Percentiles rank a stretch among this genome's conserved stretches.
These are phyloP conservation scores for Menidia menidia DNA, from an alignment of 2,797 vertebrate species.

Conservation along the genomic window DNA sequence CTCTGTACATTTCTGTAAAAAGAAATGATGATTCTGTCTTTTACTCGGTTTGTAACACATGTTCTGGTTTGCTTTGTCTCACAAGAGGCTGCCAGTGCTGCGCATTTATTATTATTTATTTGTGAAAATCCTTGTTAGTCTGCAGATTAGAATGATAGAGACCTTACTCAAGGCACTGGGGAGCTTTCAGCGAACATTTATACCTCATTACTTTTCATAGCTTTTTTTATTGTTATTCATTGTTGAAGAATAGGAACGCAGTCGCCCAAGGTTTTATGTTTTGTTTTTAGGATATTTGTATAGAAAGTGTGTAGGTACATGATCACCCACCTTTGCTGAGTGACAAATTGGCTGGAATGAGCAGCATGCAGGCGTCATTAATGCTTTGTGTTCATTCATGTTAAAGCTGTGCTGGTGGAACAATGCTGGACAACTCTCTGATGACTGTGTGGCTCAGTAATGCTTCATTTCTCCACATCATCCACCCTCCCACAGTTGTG, in stretches of 20 bases:
- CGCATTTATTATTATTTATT: conserved; percentile 3
- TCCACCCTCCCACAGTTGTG: conserved; percentile 26
- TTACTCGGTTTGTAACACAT: neutral
- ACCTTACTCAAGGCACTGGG: neutral
- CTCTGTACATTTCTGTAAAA: neutral
- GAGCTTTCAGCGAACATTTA: conserved; percentile 3
- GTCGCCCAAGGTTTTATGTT: too few relatives aligned
- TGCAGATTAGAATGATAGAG: neutral
- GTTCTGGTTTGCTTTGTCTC: neutral
- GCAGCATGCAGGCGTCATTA: neutral
- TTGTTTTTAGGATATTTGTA: too few relatives aligned
- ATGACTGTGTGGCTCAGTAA: conserved; percentile 18
- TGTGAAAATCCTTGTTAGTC: conserved; percentile 4
- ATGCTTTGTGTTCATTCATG: neutral
- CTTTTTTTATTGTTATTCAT: neutral
- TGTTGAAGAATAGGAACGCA: too few relatives aligned
- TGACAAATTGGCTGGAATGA: conserved; percentile 10
- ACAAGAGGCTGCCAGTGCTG: neutral
- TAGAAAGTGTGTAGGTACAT: neutral
- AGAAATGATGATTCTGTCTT: conserved; percentile 3
- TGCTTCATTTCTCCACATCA: conserved; percentile 25
- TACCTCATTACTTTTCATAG: neutral
- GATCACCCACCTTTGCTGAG: neutral
- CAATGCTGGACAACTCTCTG: conserved; percentile 10
- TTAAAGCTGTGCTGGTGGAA: conserved; percentile 4